Base-by-base conservation (phyloP, 2,797 vertebrate species). In the Crax fasciolata region DNA sequence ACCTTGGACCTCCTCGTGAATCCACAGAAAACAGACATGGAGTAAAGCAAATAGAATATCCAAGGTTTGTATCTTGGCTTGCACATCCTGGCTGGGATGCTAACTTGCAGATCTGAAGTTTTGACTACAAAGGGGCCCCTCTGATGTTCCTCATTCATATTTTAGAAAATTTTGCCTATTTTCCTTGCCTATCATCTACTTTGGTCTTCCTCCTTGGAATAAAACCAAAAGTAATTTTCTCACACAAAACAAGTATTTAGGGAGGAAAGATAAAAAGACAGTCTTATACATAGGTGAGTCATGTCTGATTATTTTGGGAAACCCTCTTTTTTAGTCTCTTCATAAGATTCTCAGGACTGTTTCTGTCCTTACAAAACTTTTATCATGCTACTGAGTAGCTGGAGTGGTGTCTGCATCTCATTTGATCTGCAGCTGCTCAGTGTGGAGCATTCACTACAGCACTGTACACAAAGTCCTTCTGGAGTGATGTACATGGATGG, bases 81-180 rank as follows among this genome's bases (percentile, higher is more conserved):
- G 5, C 1, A 75, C 41, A 59, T 35, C 23, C 32, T 51, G 30
- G 8, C 4, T 39, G 24, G 3, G 6, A 1, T 44, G 9, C 3
- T 79, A 27, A 39, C 6, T 30, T 48, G 6, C 2, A 32, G 18
- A 75, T 10, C 2, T 75, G 55, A 91, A 55, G 6, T 28, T 55
- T 43, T 74, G 14, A 43, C 17, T 58, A 23, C 80, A 35, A 75
- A 8, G 75, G 0, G 0, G 1, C 2, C 3, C 2, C 58, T 78
- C 38, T 58, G 17, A 35, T 23, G 70, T 48, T 71, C 5, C 2
- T 81, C 5, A 46, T 57, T 6, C 6, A 68, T 44, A 52, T 48
- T 71, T 55, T 30, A 57, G 54, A 55, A 78, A 63, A 48, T 24
- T 38, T 27, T 8, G 8, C 3, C 1, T 51, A 14, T 76, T 87